Evolutionary conservation across 2,888 invertebrate species (phyloP).

Genomic region (Dichetophora obliterata): DNA sequence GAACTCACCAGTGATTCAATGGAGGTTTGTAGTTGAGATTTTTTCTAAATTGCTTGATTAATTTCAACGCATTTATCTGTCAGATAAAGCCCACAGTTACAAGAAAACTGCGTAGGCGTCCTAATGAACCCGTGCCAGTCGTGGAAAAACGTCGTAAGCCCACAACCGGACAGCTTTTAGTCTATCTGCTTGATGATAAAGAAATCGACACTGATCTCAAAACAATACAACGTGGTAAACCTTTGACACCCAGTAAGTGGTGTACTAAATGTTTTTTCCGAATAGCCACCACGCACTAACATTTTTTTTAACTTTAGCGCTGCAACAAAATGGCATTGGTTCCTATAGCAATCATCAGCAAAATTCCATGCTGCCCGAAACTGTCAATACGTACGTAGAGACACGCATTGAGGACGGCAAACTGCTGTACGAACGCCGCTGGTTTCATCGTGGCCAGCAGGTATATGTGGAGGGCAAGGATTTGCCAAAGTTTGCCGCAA

Average conservation of each 20-base stretch:
- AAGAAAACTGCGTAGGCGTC: slow-evolving; percentile 89
- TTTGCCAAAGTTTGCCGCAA: slow-evolving; percentile 85
- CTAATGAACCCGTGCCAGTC: slow-evolving; percentile 93
- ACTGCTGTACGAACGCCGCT: slow-evolving; percentile 90
- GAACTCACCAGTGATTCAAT: slow-evolving; percentile 91
- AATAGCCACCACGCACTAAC: neutral
- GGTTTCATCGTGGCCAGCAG: slow-evolving; percentile 95
- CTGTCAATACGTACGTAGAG: slow-evolving; percentile 75
- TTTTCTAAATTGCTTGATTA: no score
- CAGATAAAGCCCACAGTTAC: slow-evolving; percentile 96
- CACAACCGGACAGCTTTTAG: slow-evolving; percentile 86
- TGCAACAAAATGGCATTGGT: slow-evolving; percentile 70
- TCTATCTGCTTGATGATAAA: slow-evolving; percentile 87
- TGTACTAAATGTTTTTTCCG: neutral
- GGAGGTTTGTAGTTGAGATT: no score
- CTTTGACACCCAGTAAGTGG: slow-evolving; percentile 69
- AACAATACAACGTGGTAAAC: slow-evolving; percentile 78
- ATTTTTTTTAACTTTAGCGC: slow-evolving; percentile 55
- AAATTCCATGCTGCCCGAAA: slow-evolving; percentile 60
- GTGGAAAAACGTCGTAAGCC: slow-evolving; percentile 89
- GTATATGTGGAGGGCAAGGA: slow-evolving; percentile 93
- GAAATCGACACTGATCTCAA: slow-evolving; percentile 90
- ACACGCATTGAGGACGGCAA: slow-evolving; percentile 95
- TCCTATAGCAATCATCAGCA: slow-evolving; percentile 56
- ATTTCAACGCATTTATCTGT: neutral